These are phyloP conservation scores for Eristalis pertinax DNA, from an alignment of 2,888 invertebrate species.

Conservation along the genomic window DNA sequence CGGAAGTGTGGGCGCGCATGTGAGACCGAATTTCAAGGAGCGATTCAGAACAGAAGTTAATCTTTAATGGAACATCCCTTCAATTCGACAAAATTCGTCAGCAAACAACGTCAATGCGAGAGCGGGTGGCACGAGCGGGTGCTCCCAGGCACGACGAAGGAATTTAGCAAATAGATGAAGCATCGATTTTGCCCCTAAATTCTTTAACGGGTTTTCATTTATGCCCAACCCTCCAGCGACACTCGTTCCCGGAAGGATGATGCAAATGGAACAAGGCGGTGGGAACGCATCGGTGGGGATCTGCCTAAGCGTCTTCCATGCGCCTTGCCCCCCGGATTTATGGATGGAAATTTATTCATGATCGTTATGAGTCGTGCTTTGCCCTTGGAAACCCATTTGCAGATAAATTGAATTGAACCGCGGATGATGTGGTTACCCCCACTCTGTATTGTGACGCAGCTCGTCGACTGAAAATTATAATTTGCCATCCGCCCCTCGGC, in stretches of 20 bases:
- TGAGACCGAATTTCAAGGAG: not conserved
- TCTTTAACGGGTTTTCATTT: constrained; percentile 17
- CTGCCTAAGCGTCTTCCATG: not conserved
- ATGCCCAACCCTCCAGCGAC: not conserved
- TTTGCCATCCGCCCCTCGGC: not conserved
- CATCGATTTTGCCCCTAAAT: constrained; percentile 34
- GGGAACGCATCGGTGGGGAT: too few relatives aligned
- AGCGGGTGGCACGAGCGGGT: not conserved
- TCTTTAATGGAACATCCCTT: constrained; percentile 26
- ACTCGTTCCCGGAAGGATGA: not conserved
- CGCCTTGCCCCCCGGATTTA: constrained; percentile 18
- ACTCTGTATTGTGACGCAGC: constrained; percentile 1
- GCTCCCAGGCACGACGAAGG: not conserved
- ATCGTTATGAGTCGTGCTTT: constrained; percentile 26
- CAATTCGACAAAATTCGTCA: constrained; percentile 20
- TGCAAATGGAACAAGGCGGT: too few relatives aligned
- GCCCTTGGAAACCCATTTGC: constrained; percentile 13
- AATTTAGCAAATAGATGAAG: constrained; percentile 9
- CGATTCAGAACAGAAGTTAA: constrained; percentile 35
- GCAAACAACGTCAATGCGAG: not conserved
- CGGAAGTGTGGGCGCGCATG: not conserved
- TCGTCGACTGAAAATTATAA: constrained; percentile 37
- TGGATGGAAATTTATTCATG: constrained; percentile 62
- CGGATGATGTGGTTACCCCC: constrained; percentile 21
- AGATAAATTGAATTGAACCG: constrained; percentile 47